phyloP scores from a whole-genome alignment of 2,888 invertebrate species.

The Hedychridium roseum region DNA sequence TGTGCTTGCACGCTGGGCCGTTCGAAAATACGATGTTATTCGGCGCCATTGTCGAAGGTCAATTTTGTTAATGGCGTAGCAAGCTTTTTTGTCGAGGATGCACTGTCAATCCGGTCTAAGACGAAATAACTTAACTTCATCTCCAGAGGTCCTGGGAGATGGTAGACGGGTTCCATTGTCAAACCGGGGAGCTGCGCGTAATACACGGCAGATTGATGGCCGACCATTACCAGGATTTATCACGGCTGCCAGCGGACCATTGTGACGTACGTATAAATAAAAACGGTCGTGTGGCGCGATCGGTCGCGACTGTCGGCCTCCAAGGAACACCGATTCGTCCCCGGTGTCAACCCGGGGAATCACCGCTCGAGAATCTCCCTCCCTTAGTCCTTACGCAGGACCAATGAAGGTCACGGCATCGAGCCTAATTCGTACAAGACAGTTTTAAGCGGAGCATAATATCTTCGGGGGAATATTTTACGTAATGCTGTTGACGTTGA shows the following conservation, averaged over 20 bases:
- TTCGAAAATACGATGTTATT: no score
- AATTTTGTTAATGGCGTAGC: no score
- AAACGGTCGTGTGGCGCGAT: constrained; percentile 36
- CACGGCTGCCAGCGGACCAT: constrained; percentile 46
- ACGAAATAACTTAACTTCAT: no score
- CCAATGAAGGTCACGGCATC: constrained; percentile 10
- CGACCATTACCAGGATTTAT: constrained; percentile 56
- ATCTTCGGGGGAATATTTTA: no score
- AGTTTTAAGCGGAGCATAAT: no score
- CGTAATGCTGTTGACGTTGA: no score
- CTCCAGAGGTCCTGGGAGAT: no score
- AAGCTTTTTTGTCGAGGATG: no score
- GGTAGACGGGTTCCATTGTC: constrained; percentile 2
- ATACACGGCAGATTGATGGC: constrained; percentile 53
- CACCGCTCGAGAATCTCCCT: not conserved
- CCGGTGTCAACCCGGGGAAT: not conserved
- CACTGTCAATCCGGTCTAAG: no score
- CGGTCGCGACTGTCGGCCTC: constrained; percentile 17
- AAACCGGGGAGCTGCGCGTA: constrained; percentile 30
- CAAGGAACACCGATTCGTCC: no score
- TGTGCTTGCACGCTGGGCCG: no score
- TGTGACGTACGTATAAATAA: constrained; percentile 48
- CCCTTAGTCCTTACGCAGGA: constrained; percentile 17
- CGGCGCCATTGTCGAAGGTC: no score
- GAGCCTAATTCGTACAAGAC: not conserved